Evolutionary conservation across 2,888 invertebrate species (phyloP).

Genomic region (Cerastoderma edule): DNA sequence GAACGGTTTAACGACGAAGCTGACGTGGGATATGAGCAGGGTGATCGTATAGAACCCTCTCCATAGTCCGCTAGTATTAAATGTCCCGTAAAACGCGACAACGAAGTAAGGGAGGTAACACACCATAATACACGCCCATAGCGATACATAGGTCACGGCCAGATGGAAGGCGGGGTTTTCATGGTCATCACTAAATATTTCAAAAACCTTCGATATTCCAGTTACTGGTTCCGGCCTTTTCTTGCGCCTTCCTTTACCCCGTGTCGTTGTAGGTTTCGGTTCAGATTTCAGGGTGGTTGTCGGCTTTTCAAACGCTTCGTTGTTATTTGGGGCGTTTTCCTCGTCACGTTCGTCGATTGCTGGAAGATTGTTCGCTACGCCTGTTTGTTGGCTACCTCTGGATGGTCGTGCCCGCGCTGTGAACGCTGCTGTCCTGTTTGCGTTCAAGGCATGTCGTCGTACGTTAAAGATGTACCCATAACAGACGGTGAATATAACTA

Average conservation of each 20-base stretch:
- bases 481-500: slow-evolving; percentile 35
- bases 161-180: slow-evolving; percentile 66
- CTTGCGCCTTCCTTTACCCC: background rate
- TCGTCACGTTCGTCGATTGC: background rate
- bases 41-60: slow-evolving; percentile 61
- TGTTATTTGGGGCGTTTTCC: background rate
- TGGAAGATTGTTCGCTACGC: background rate
- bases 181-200: slow-evolving; percentile 61
- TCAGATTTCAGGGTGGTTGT: background rate
- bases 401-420: background rate
- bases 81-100: slow-evolving; percentile 47
- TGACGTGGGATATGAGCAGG: slow-evolving; percentile 56
- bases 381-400: background rate
- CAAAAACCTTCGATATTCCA: slow-evolving; percentile 31
- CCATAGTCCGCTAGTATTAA: slow-evolving; percentile 51
- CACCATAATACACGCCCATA: slow-evolving; percentile 50
- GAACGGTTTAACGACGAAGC: slow-evolving; percentile 65
- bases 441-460: slow-evolving; percentile 35
- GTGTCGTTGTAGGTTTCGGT: no score
- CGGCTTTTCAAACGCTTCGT: background rate
- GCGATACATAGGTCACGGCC: slow-evolving; percentile 64
- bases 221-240: background rate
- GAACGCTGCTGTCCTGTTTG: slow-evolving; percentile 15
- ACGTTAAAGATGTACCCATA: slow-evolving; percentile 50
- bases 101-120: slow-evolving; percentile 61